Base-by-base conservation (phyloP, 30 jellyfish, hydroid and myxozoan genomes). In the Cassiopea xamachana region DNA sequence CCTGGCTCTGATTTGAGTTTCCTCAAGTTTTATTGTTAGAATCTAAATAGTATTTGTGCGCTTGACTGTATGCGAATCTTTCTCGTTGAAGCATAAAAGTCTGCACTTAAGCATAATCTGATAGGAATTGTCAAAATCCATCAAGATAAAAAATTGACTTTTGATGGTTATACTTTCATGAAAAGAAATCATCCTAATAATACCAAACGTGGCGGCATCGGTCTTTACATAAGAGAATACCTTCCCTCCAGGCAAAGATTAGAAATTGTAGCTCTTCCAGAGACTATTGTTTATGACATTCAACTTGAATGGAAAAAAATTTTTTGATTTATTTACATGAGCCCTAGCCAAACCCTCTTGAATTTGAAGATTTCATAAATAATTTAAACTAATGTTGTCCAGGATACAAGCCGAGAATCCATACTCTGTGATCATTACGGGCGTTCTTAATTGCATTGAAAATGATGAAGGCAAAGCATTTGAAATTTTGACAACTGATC, bases 401-500 rank as follows among this genome's bases (percentile, higher is more conserved):
- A 55, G 12, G 64, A 55, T 55, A 10, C 10, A 6, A 3, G 7
- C 64, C 64, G 64, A 55, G 64, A 55, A 55, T 55, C 64, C 64
- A 5, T 69, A 69, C 45, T 69, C 17, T 43, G 17, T 69, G 8
- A 14, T 14, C 78, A 69, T 69, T 6, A 69, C 48, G 8, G 78
- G 78, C 45, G 78, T 7, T 43, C 15, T 69, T n/a, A 69, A 69
- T 60, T 84, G 62, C 73, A 59, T 2, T 60, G 91, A 82, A 19
- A 82, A 82, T 82, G 83, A 64, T 17, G 91, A 60, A 5, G 91
- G 91, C 0, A 67, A 61, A 61, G 0, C 9, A 2, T 64, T 82
- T 67, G 83, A 82, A 19, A 84, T 84, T 7, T 82, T 82, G 9
- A 15, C 69, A 16, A 43, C 84, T 64, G 91, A 82, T 5, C 85